phyloP scores from a whole-genome alignment of 2,113 vertebrate species.

The Talpa occidentalis region DNA sequence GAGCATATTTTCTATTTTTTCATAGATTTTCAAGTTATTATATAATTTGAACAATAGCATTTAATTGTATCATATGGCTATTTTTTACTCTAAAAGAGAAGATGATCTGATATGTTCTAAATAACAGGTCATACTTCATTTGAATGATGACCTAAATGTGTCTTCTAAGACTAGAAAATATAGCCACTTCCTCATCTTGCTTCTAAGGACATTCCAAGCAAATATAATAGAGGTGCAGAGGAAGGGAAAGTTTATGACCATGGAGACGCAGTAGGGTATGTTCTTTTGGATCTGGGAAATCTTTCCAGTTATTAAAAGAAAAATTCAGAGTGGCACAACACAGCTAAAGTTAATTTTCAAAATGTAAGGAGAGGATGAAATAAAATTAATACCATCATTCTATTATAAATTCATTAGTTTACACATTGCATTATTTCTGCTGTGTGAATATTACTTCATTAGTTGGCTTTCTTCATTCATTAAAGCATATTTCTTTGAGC shows the following conservation, averaged over 20 bases:
- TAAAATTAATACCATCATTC: background rate
- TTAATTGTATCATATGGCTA: conserved; percentile 63
- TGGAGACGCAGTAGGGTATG: background rate
- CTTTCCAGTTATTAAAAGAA: background rate
- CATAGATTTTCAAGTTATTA: conserved; percentile 42
- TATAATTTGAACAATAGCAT: conserved; percentile 59
- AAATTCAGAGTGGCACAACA: background rate
- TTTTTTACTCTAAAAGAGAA: conserved; percentile 78
- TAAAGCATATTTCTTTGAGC: background rate
- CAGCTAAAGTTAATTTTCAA: conserved; percentile 36
- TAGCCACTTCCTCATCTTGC: conserved; percentile 56
- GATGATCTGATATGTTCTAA: conserved; percentile 49
- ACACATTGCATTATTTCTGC: background rate
- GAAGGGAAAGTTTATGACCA: background rate
- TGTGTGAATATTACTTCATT: background rate
- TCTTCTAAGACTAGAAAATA: conserved; percentile 62
- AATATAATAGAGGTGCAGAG: background rate
- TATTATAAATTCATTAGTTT: background rate
- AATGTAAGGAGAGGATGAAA: background rate
- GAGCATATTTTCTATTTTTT: conserved; percentile 42
- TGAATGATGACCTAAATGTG: conserved; percentile 75
- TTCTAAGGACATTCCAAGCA: background rate
- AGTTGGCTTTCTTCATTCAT: background rate
- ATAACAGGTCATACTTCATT: conserved; percentile 70
- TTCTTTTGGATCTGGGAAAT: background rate